phyloP scores from a whole-genome alignment of 2,113 vertebrate genomes.

The Otus sunia region DNA sequence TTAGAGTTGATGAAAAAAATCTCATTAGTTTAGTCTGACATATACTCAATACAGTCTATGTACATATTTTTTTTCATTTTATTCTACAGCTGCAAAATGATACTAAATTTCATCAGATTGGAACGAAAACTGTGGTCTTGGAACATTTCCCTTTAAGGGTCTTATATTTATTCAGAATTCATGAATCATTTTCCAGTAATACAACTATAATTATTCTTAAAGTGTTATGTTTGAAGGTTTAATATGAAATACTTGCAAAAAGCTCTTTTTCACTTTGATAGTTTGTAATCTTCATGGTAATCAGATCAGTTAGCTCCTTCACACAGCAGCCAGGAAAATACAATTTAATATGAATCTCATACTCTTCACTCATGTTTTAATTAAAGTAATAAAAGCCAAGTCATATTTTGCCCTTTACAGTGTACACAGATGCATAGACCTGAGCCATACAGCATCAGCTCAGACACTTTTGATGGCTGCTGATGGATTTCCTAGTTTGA shows the following conservation, averaged over 20 bases:
- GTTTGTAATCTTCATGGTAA: slow-evolving; percentile 78
- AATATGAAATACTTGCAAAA: slow-evolving; percentile 78
- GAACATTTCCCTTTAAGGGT: slow-evolving; percentile 72
- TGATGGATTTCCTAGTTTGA: not conserved
- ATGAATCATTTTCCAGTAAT: slow-evolving; percentile 79
- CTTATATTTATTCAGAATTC: slow-evolving; percentile 79
- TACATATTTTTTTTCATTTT: slow-evolving; percentile 46
- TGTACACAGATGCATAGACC: slow-evolving; percentile 55
- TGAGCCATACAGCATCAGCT: not conserved
- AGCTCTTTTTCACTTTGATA: slow-evolving; percentile 78
- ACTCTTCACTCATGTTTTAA: slow-evolving; percentile 77
- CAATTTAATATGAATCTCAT: slow-evolving; percentile 70
- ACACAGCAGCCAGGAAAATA: slow-evolving; percentile 63
- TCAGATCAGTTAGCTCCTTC: slow-evolving; percentile 70
- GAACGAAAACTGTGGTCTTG: slow-evolving; percentile 70
- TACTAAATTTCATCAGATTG: slow-evolving; percentile 77
- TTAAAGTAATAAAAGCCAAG: slow-evolving; percentile 77
- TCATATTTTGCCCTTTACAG: slow-evolving; percentile 74
- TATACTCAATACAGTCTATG: slow-evolving; percentile 57
- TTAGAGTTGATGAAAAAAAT: slow-evolving; percentile 53
- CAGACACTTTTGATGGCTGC: not conserved
- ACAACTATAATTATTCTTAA: slow-evolving; percentile 81
- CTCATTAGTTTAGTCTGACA: slow-evolving; percentile 73
- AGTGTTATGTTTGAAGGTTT: slow-evolving; percentile 80
- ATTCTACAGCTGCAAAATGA: slow-evolving; percentile 73